Base-by-base conservation (phyloP, 2,888 invertebrate species). In the Lasioglossum morio region DNA sequence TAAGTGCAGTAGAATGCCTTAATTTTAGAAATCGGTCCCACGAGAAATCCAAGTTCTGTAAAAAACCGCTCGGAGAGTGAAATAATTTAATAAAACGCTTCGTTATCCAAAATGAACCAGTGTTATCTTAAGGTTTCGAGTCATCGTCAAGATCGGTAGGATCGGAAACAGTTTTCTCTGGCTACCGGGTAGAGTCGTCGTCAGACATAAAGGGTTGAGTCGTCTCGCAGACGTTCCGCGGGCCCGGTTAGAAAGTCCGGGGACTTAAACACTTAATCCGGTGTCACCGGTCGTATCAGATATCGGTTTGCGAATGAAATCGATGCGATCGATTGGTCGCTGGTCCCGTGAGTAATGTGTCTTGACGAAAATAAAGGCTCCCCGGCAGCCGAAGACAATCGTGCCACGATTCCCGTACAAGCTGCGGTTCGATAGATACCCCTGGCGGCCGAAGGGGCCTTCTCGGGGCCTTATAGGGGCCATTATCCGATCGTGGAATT, bases 401-500 rank as follows among this genome's bases (percentile, higher is more conserved):
- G 53, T 70, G 34, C 69, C 53, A 79, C 85, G 85, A 80, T 72
- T 76, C 75, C 73, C 72, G 75, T 85, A 79, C 81, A 79, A 80
- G 82, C 88, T 91, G 85, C 79, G 90, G 88, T 87, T 83, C 90
- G 90, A 86, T 88, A 85, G 82, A 91, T 85, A 88, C 83, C 84
- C 85, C 72, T 34, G 77, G 82, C 85, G 79, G 57, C 75, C 80
- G 63, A 63, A 57, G 46, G 76, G 63, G 77, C 82, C 84, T 82
- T 80, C 86, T 84, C 86, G 81, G 90, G 91, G 92, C 84, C 90
- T 88, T 88, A 87, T 87, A 89, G 90, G 86, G 92, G 88, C 93
- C 92, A 94, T 94, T 93, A 93, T 93, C 91, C 93, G 93, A 93
- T 93, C 92, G 91, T 93, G 93, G 94, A 94, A 94, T 94, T 94